Conservation (phyloP, 2,797 vertebrate genomes). For the Champsocephalus gunnari region DNA sequence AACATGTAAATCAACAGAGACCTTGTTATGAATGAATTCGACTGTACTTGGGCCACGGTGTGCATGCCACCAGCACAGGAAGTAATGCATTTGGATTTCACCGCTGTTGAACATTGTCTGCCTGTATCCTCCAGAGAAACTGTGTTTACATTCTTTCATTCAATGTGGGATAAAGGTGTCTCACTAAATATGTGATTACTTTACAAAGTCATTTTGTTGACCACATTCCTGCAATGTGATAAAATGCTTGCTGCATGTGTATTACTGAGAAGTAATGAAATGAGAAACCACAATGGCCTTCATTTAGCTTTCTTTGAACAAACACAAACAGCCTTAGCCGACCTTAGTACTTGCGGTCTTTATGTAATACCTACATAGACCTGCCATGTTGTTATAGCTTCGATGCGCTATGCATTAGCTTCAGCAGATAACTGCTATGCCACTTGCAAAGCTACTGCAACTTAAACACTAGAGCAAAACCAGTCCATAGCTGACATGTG, state of each 20-base stretch:
- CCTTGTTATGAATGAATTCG: neutral
- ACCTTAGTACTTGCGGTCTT: neutral
- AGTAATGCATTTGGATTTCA: neutral
- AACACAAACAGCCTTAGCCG: neutral
- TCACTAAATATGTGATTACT: neutral
- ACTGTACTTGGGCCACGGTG: neutral
- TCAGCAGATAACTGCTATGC: neutral
- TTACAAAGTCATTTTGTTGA: neutral
- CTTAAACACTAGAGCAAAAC: neutral
- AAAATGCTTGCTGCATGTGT: neutral
- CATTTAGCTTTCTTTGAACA: neutral
- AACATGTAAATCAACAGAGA: constrained; percentile 1
- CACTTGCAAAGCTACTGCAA: neutral
- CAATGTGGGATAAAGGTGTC: neutral
- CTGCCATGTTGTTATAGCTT: neutral
- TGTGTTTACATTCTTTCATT: neutral
- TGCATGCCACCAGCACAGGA: neutral
- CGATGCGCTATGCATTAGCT: neutral
- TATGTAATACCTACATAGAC: neutral
- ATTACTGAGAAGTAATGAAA: neutral
- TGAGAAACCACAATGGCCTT: neutral
- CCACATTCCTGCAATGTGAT: neutral
- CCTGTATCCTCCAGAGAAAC: neutral
- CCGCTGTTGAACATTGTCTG: neutral
- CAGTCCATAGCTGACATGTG: neutral